A percentile compares a stretch with the other conserved stretches of the same genome.
These are phyloP conservation scores for Drosophila trichaetosa DNA, from an alignment of 2,888 invertebrate species.

Conservation along the genomic window DNA sequence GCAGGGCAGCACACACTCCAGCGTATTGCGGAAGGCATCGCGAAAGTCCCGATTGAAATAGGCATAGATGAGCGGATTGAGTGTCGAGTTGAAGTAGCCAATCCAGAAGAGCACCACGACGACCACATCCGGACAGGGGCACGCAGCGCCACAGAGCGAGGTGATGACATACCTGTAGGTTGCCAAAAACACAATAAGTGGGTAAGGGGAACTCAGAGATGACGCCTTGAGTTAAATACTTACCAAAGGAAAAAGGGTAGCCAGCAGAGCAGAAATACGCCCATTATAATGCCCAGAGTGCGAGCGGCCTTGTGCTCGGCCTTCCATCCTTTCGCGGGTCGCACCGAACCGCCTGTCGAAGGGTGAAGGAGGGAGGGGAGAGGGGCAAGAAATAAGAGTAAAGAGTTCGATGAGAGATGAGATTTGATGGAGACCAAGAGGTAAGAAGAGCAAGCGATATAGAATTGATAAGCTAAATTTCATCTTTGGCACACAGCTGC, in stretches of 20 bases:
- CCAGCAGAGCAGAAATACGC: slow-evolving; percentile 97
- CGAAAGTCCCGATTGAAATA: slow-evolving; percentile 98
- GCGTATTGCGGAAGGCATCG: slow-evolving; percentile 96
- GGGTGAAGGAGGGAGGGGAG: slow-evolving; percentile 23
- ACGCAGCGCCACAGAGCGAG: slow-evolving; percentile 93
- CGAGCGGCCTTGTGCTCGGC: slow-evolving; percentile 97
- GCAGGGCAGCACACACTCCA: slow-evolving; percentile 94
- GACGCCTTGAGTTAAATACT: slow-evolving; percentile 10
- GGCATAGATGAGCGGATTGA: slow-evolving; percentile 97
- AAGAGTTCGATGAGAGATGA: slow-evolving; percentile 53
- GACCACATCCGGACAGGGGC: slow-evolving; percentile 93
- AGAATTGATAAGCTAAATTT: slow-evolving; percentile 62
- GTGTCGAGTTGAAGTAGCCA: slow-evolving; percentile 97
- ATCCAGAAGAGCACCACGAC: slow-evolving; percentile 98
- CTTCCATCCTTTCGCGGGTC: slow-evolving; percentile 93
- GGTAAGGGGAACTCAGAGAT: background rate
- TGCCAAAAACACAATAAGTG: background rate
- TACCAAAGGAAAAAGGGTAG: slow-evolving; percentile 98
- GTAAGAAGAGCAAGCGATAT: slow-evolving; percentile 1
- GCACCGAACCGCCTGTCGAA: slow-evolving; percentile 86
- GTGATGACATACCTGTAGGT: slow-evolving; percentile 92
- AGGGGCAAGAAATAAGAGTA: slow-evolving; percentile 19
- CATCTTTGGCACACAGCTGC: slow-evolving; percentile 40
- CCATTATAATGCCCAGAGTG: slow-evolving; percentile 98
- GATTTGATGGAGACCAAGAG: slow-evolving; percentile 35